Evolutionary conservation across 2,888 invertebrate genomes (phyloP).

Genomic region (Gnatocerus cornutus): DNA sequence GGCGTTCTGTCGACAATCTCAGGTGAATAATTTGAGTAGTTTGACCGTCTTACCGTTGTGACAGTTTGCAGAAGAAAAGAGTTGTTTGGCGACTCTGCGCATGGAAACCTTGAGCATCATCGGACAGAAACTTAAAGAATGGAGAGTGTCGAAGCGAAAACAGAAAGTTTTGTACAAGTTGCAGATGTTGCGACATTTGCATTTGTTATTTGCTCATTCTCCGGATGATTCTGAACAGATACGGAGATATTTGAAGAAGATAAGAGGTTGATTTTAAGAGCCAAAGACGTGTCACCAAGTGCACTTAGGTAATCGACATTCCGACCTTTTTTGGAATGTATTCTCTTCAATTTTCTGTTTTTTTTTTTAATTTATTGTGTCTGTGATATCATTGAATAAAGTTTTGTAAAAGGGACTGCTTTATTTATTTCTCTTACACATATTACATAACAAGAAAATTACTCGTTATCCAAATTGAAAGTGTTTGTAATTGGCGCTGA

Average conservation of each 20-base stretch:
- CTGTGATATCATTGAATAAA: constrained; percentile 37
- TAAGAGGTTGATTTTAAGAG: constrained; percentile 13
- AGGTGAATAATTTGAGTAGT: constrained; percentile 66
- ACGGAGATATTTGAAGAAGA: constrained; percentile 55
- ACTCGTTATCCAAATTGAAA: too few relatives aligned
- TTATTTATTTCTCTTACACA: too few relatives aligned
- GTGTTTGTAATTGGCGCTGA: too few relatives aligned
- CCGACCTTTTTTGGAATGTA: constrained; percentile 31
- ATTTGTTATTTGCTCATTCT: constrained; percentile 65
- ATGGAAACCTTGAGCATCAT: constrained; percentile 73
- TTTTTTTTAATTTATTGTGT: constrained; percentile 22
- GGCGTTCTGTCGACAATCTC: constrained; percentile 72
- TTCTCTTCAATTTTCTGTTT: constrained; percentile 6
- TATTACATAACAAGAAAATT: too few relatives aligned
- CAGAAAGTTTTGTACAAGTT: constrained; percentile 63
- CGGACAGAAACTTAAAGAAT: constrained; percentile 73
- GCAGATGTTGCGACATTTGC: constrained; percentile 65
- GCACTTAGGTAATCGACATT: constrained; percentile 37
- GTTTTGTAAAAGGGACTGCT: constrained; percentile 5
- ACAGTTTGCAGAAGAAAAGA: constrained; percentile 68
- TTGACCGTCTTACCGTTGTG: constrained; percentile 48
- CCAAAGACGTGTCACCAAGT: constrained; percentile 32
- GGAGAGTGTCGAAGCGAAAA: constrained; percentile 68
- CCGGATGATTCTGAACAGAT: constrained; percentile 55
- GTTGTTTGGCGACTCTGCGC: constrained; percentile 73